phyloP scores from a whole-genome alignment of 1,140 invertebrate genomes.

The Pogonognathellus flavescens region DNA sequence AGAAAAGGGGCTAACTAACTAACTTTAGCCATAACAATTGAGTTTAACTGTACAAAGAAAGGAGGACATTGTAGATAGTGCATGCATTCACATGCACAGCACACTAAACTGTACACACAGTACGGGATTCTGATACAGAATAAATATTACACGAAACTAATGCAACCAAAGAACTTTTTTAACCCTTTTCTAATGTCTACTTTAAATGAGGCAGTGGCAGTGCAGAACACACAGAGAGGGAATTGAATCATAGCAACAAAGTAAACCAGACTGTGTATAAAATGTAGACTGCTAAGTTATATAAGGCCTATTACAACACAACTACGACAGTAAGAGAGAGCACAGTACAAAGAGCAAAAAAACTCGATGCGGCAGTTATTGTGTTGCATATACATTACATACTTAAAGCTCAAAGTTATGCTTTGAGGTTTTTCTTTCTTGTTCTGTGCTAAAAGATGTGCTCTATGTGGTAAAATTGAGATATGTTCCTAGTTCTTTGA shows the following conservation, averaged over 20 bases:
- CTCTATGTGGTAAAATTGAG: constrained; percentile 21
- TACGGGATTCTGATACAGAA: constrained; percentile 12
- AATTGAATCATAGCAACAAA: constrained; percentile 17
- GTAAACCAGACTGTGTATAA: not conserved
- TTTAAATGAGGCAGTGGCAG: constrained; percentile 11
- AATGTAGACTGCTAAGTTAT: not conserved
- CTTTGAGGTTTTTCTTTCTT: constrained; percentile 39
- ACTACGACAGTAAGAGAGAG: not conserved
- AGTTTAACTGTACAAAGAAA: constrained; percentile 18
- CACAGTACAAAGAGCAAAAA: constrained; percentile 17
- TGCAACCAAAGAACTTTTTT: not conserved
- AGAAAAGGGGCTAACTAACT: constrained; percentile 20
- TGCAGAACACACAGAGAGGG: constrained; percentile 18
- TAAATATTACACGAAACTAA: constrained; percentile 14
- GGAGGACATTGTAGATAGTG: not conserved
- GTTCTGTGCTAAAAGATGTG: constrained; percentile 2
- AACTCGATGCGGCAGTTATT: constrained; percentile 40
- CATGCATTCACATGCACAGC: constrained; percentile 25
- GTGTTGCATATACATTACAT: constrained; percentile 47
- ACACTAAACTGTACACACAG: not conserved
- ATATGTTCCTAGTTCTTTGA: not conserved
- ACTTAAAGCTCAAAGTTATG: constrained; percentile 40
- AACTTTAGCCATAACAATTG: constrained; percentile 45
- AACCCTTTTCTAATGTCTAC: not conserved
- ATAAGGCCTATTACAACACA: not conserved